Conservation (phyloP, 2,797 vertebrate genomes). For the Sebastolobus altivelis region DNA sequence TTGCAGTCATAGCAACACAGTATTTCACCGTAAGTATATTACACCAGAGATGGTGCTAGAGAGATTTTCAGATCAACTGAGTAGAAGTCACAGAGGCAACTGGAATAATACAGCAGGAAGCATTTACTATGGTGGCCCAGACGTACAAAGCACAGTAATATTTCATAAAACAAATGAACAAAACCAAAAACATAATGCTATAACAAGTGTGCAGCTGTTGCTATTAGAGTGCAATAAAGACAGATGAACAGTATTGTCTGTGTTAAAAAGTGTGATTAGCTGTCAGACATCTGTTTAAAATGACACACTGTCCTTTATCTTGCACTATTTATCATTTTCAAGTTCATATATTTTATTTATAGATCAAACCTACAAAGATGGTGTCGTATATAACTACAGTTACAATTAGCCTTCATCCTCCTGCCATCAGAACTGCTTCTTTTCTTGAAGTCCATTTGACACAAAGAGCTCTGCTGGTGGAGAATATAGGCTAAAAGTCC, state of each 20-base stretch:
- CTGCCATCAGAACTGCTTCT: not conserved
- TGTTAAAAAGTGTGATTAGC: not conserved
- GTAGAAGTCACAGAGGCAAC: not conserved
- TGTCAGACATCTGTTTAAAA: too few species aligned
- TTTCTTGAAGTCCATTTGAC: not conserved
- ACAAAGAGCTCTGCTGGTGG: not conserved
- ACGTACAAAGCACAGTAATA: not conserved
- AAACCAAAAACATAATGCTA: not conserved
- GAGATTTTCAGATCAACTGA: not conserved
- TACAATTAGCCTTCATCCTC: not conserved
- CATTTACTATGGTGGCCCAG: not conserved
- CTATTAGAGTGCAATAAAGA: not conserved
- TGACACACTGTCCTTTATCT: not conserved
- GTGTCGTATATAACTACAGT: not conserved
- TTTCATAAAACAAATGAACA: conserved; percentile 7
- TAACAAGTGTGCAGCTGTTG: not conserved
- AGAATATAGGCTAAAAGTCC: not conserved
- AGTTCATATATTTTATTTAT: not conserved
- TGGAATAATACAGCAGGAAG: not conserved
- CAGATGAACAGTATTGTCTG: not conserved
- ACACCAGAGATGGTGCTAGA: not conserved
- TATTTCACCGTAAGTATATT: not conserved
- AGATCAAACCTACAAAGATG: not conserved
- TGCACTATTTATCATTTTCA: not conserved
- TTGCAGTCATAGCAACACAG: not conserved